Evolutionary conservation across 2,797 vertebrate species (phyloP).

Genomic region (Acipenser oxyrinchus): DNA sequence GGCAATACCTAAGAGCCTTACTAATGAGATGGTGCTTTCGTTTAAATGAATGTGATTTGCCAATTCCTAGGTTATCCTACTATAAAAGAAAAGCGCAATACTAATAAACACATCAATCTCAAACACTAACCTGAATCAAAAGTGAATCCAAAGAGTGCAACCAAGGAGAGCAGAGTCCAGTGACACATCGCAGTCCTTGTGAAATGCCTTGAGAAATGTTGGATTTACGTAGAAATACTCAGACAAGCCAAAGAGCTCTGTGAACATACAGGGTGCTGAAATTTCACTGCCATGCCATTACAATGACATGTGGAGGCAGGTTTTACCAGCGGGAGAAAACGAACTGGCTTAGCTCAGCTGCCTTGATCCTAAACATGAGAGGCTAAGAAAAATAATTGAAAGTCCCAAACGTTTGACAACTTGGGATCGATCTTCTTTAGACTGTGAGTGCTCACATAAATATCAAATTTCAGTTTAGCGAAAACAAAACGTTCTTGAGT

Average conservation of each 20-base stretch:
- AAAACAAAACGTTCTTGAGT: slow-evolving; percentile 5
- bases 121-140: slow-evolving; percentile 46
- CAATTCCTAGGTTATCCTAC: background rate
- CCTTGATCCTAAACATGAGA: slow-evolving; percentile 39
- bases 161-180: slow-evolving; percentile 34
- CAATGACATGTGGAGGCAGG: slow-evolving; percentile 19
- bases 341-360: slow-evolving; percentile 25
- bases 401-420: slow-evolving; percentile 14
- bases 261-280: background rate
- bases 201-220: slow-evolving; percentile 1
- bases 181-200: slow-evolving; percentile 32
- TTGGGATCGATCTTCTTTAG: too few species aligned
- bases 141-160: slow-evolving; percentile 36
- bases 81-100: background rate
- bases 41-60: too few species aligned
- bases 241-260: slow-evolving; percentile 7
- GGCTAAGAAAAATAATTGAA: slow-evolving; percentile 36
- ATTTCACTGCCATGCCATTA: slow-evolving; percentile 17
- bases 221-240: slow-evolving; percentile 1
- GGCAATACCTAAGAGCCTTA: too few species aligned
- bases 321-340: slow-evolving; percentile 26
- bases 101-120: slow-evolving; percentile 1
- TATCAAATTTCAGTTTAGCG: background rate
- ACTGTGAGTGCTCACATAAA: too few species aligned
- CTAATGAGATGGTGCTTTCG: too few species aligned